Evolutionary conservation across 2,113 vertebrate genomes (phyloP).

Genomic region (Prochilodus magdalenae): DNA sequence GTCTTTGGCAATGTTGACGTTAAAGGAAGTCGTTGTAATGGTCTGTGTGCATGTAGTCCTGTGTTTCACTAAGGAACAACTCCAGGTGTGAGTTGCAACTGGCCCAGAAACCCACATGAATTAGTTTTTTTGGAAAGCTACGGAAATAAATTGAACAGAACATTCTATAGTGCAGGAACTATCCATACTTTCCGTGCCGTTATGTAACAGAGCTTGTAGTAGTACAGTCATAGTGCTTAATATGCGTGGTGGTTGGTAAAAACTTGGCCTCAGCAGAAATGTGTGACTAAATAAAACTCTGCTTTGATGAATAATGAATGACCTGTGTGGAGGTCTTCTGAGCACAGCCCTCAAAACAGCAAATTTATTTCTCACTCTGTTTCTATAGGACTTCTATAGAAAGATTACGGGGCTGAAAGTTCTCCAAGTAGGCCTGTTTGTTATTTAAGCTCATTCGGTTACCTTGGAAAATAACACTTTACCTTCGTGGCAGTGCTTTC

Average conservation of each 20-base stretch:
- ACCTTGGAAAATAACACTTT: neutral
- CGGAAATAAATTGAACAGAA: too few species aligned
- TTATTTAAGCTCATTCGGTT: neutral
- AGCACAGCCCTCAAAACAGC: neutral
- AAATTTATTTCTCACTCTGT: neutral
- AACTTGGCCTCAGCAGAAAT: neutral
- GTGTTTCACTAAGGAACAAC: too few species aligned
- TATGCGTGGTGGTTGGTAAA: neutral
- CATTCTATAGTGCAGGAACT: neutral
- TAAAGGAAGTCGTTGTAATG: too few species aligned
- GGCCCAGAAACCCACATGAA: too few species aligned
- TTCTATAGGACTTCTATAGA: neutral
- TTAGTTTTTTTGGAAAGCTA: too few species aligned
- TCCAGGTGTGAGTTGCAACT: too few species aligned
- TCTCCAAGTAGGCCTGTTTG: neutral
- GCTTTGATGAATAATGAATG: slow-evolving; percentile 9
- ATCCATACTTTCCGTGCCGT: neutral
- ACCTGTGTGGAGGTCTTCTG: neutral
- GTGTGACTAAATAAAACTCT: slow-evolving; percentile 8
- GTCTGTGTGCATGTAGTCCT: too few species aligned
- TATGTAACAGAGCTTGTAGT: neutral
- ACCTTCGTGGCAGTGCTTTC: neutral
- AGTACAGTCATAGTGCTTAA: neutral
- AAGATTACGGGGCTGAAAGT: neutral
- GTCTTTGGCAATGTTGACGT: too few species aligned